These are phyloP conservation scores for Oryzias sinensis DNA, from an alignment of 2,797 vertebrate species.

Conservation along the genomic window DNA sequence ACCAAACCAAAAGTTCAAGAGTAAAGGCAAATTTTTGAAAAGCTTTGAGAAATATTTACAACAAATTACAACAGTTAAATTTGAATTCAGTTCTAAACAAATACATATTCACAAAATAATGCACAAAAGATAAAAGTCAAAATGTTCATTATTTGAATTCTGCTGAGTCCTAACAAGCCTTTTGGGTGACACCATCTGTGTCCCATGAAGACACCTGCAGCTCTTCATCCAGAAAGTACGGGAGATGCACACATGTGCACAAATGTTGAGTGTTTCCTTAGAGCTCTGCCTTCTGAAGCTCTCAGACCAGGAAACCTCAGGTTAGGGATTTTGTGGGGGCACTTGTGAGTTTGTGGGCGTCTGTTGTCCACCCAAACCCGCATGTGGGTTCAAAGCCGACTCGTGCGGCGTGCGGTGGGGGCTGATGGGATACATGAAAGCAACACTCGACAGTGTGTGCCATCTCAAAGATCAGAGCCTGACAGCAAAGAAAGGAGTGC, in stretches of 20 bases:
- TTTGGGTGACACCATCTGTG: background rate
- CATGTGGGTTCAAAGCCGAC: constrained; percentile 75
- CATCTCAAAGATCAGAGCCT: constrained; percentile 60
- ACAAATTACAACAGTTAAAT: no score
- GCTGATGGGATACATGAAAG: constrained; percentile 75
- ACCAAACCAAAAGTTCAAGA: no score
- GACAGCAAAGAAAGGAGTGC: constrained; percentile 37
- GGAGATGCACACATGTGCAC: constrained; percentile 4
- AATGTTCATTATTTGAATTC: background rate
- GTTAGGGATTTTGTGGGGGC: constrained; percentile 38
- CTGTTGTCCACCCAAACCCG: constrained; percentile 62
- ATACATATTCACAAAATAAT: no score
- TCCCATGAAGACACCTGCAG: constrained; percentile 2
- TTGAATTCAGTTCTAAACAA: no score
- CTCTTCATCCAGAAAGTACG: constrained; percentile 9
- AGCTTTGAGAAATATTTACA: no score
- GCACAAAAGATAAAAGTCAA: no score
- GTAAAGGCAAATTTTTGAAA: no score
- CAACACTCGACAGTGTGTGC: constrained; percentile 53
- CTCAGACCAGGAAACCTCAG: constrained; percentile 40
- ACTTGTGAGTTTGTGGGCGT: constrained; percentile 39
- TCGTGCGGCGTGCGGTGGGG: constrained; percentile 33
- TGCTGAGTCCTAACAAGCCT: background rate
- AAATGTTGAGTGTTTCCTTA: constrained; percentile 6
- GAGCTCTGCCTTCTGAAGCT: constrained; percentile 45